These are phyloP conservation scores for Trachemys scripta DNA, from an alignment of 2,113 vertebrate genomes.

Conservation along the genomic window DNA sequence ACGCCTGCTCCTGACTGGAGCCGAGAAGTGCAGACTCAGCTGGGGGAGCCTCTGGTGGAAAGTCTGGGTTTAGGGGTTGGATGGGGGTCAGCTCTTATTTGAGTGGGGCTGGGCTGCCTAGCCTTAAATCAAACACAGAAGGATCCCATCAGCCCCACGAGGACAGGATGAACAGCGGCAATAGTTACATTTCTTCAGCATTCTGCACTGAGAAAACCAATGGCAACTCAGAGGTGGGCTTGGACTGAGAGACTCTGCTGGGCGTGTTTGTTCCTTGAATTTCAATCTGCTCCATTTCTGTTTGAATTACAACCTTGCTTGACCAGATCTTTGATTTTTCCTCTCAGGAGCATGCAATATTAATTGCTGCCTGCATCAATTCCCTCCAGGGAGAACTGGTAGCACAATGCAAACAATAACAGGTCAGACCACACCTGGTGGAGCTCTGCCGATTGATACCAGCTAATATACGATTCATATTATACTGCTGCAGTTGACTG, in stretches of 20 bases:
- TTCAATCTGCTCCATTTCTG: neutral
- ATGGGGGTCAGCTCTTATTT: neutral
- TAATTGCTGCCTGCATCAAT: neutral
- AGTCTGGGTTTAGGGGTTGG: neutral
- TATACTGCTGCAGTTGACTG: neutral
- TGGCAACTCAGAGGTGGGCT: neutral
- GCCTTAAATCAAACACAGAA: neutral
- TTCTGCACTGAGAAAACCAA: accelerated
- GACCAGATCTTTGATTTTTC: neutral
- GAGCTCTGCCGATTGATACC: neutral
- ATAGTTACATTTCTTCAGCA: neutral
- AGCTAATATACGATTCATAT: neutral
- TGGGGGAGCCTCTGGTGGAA: neutral
- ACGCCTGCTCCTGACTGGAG: neutral
- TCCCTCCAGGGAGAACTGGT: neutral
- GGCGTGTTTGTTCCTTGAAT: neutral
- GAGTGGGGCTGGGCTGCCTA: neutral
- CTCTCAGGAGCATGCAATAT: neutral
- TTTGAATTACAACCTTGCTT: neutral
- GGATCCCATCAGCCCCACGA: neutral
- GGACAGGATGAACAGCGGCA: neutral
- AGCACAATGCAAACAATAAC: neutral
- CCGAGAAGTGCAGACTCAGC: neutral
- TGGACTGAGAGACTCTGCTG: neutral
- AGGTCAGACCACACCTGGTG: neutral